Evolutionary conservation across 2,113 vertebrate genomes (phyloP).

Genomic region (Archilochus colubris): DNA sequence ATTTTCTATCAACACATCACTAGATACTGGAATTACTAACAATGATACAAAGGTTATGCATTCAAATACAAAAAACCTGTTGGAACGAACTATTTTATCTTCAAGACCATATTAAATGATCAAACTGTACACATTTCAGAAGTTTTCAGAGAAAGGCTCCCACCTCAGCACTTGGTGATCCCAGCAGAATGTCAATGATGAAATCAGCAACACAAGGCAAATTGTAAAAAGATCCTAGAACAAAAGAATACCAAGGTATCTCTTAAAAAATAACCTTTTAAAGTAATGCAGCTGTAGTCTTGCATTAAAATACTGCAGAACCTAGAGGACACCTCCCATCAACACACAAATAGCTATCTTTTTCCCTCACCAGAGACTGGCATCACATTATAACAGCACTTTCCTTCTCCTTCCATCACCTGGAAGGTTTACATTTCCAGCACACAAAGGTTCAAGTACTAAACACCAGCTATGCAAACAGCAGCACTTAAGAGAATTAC

Average conservation of each 20-base stretch:
- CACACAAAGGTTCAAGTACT: not conserved
- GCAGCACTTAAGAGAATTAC: not conserved
- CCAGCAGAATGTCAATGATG: constrained; percentile 95
- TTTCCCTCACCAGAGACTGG: not conserved
- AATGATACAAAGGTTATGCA: not conserved
- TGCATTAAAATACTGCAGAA: not conserved
- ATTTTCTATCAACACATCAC: not conserved
- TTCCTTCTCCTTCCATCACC: not conserved
- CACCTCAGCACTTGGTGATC: constrained; percentile 96
- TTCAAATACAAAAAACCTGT: not conserved
- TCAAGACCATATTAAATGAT: not conserved
- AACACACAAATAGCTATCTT: not conserved
- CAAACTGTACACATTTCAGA: not conserved
- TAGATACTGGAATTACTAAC: not conserved
- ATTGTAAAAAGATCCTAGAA: constrained; percentile 92
- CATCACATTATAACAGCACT: not conserved
- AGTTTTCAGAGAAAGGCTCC: constrained; percentile 4
- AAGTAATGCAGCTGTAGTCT: not conserved
- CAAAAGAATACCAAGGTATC: not conserved
- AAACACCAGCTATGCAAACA: constrained; percentile 14
- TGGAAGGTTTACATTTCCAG: not conserved
- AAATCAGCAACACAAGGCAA: constrained; percentile 95
- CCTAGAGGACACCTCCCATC: not conserved
- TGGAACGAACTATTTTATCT: not conserved
- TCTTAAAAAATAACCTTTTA: not conserved